A percentile compares a stretch with the other conserved stretches of the same genome.
Conservation (phyloP, 92 coral and sea anemone genomes). For the Virgularia gustaviana region DNA sequence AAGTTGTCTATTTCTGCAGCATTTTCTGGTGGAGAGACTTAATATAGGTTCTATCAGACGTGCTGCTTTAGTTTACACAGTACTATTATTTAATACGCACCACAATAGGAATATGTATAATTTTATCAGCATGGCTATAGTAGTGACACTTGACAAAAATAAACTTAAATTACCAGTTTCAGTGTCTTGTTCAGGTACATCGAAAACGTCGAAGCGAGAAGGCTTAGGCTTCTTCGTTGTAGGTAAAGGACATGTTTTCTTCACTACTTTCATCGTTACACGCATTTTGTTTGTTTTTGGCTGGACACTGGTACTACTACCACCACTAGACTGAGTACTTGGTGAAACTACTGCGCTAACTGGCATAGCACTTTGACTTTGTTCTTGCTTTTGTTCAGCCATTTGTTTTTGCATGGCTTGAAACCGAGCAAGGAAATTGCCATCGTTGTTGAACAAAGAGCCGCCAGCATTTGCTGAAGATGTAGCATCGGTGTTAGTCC, state of each 20-base stretch:
- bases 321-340: not conserved
- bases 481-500: no score
- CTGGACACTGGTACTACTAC: no score
- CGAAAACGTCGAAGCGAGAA: slow-evolving; percentile 77
- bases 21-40: slow-evolving; percentile 99
- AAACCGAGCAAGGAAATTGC: slow-evolving; percentile 92
- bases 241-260: slow-evolving; percentile 36
- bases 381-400: not conserved
- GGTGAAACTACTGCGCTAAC: no score
- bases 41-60: slow-evolving; percentile 95
- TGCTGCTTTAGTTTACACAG: slow-evolving; percentile 47
- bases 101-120: no score
- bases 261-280: slow-evolving; percentile 78
- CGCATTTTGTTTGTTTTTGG: slow-evolving; percentile 42
- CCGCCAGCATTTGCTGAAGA: not conserved
- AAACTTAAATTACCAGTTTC: slow-evolving; percentile 71
- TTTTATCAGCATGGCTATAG: no score
- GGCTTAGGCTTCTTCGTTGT: slow-evolving; percentile 64
- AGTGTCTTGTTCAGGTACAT: slow-evolving; percentile 60
- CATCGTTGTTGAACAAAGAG: slow-evolving; percentile 80
- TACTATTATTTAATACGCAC: no score
- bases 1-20: slow-evolving; percentile 39
- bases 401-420: slow-evolving; percentile 87
- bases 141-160: no score
- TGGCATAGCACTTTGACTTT: slow-evolving; percentile 15